Evolutionary conservation across 2,888 invertebrate genomes (phyloP).

Genomic region (Chymomyza fuscimana): DNA sequence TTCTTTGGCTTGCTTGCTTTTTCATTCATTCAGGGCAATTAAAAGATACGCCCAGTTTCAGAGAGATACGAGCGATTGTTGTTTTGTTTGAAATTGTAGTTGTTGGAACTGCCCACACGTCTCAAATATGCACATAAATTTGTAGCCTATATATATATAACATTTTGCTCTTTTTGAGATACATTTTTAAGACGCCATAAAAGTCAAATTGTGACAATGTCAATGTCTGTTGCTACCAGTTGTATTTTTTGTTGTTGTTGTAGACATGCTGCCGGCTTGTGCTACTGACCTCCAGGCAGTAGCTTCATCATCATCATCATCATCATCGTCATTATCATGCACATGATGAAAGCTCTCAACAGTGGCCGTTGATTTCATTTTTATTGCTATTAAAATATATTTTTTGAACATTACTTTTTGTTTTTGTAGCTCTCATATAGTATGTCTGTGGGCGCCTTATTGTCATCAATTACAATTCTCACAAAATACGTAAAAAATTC

Average conservation of each 20-base stretch:
- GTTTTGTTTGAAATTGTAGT: conserved; percentile 32
- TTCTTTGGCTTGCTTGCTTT: conserved; percentile 31
- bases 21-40: conserved; percentile 44
- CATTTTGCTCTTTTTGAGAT: conserved; percentile 37
- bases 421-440: conserved; percentile 21
- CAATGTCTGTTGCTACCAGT: conserved; percentile 52
- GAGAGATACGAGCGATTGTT: not conserved
- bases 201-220: conserved; percentile 71
- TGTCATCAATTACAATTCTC: conserved; percentile 58
- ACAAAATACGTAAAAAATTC: conserved; percentile 32
- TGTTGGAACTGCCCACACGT: conserved; percentile 17
- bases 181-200: conserved; percentile 72
- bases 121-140: conserved; percentile 1
- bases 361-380: conserved; percentile 2
- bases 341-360: no score
- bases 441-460: conserved; percentile 3
- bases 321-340: no score
- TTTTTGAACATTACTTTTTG: conserved; percentile 16
- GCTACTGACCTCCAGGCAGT: conserved; percentile 65
- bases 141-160: not conserved
- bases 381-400: conserved; percentile 4
- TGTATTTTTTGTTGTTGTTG: not conserved
- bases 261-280: conserved; percentile 34
- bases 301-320: conserved; percentile 1
- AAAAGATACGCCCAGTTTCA: not conserved